Base-by-base conservation (phyloP, 2,888 invertebrate species). In the Sarcophaga variegata region DNA sequence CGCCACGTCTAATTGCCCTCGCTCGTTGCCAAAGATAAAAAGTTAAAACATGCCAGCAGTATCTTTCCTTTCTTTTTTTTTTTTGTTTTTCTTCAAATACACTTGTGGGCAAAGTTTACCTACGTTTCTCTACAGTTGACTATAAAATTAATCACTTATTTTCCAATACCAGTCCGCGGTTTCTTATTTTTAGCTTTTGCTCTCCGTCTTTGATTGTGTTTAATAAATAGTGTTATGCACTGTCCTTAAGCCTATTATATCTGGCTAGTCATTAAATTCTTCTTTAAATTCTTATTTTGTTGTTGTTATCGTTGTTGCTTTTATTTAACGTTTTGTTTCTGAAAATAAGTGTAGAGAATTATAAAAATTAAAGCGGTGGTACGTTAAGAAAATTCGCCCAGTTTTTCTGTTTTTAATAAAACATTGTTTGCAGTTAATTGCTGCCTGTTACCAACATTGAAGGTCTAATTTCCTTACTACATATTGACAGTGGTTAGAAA, bases 371-470 rank as follows among this genome's bases (percentile, higher is more conserved):
- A 78, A 76, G 60, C 63, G 71, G 63, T 72, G 63, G 77, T 70
- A 71, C 74, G 80, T 64, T 45, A 69, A 77, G 71, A 69, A 83
- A 59, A 71, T 72, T 49, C 81, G 71, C 66, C 79, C 79, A 37
- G 8, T 37, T 37, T 66, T 71, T 67, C 14, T 14, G 8, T 25
- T 49, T 59, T 59, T 5, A 76, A 27, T 78, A 75, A 67, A 81
- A 84, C 84, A 79, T 81, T 87, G 87, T 81, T 75, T 81, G 66
- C 54, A 63, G 64, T 87, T 85, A 87, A 87, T 85, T 87, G 87
- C 69, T 81, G 87, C 67, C 81, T 87, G 84, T 75, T 84, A 79
- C 78, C 62, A 78, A 79, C 66, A 81, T 66, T 81, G 74, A 87
- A 75, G 77, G 71, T 79, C 64, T 77, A 47, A 72, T 76, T 84